These are phyloP conservation scores for Solenopsis fugax DNA, from an alignment of 1,140 invertebrate genomes.

Conservation along the genomic window DNA sequence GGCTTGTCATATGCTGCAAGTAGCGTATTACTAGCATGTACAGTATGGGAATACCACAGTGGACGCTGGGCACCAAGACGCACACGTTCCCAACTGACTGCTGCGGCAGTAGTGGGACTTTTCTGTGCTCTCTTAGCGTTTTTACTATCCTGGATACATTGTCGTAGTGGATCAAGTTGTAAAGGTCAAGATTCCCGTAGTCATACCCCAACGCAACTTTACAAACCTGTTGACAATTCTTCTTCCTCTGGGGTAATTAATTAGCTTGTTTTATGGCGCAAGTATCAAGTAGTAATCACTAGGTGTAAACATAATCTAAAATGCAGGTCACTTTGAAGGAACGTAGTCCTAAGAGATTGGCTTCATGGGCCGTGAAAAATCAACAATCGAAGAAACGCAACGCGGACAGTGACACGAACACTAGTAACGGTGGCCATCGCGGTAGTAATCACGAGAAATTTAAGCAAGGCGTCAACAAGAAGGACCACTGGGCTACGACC, in stretches of 20 bases:
- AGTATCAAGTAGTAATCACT: neutral
- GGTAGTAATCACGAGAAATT: slow-evolving; percentile 79
- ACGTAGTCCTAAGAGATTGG: slow-evolving; percentile 80
- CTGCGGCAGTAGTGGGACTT: slow-evolving; percentile 82
- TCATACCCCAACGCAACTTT: slow-evolving; percentile 82
- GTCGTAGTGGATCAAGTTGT: slow-evolving; percentile 78
- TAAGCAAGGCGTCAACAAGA: slow-evolving; percentile 79
- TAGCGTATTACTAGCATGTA: slow-evolving; percentile 82
- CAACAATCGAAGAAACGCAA: slow-evolving; percentile 81
- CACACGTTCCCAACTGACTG: slow-evolving; percentile 84
- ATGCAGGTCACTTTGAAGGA: slow-evolving; percentile 83
- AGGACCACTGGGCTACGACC: slow-evolving; percentile 85
- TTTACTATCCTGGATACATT: slow-evolving; percentile 83
- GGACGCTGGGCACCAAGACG: slow-evolving; percentile 84
- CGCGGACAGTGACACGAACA: slow-evolving; percentile 80
- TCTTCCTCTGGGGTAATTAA: slow-evolving; percentile 84
- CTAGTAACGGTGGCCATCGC: slow-evolving; percentile 77
- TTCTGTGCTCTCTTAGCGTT: slow-evolving; percentile 84
- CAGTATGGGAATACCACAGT: slow-evolving; percentile 84
- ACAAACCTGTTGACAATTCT: slow-evolving; percentile 85
- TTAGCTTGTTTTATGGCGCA: slow-evolving; percentile 27
- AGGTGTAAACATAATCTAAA: slow-evolving; percentile 34
- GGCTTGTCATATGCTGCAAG: slow-evolving; percentile 83
- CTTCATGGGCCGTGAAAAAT: slow-evolving; percentile 81
- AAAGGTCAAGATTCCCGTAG: slow-evolving; percentile 80